Evolutionary conservation across 2,888 invertebrate genomes (phyloP), one percentile per base, ranked within the genome.

Genomic region (Apamea crenata): DNA sequence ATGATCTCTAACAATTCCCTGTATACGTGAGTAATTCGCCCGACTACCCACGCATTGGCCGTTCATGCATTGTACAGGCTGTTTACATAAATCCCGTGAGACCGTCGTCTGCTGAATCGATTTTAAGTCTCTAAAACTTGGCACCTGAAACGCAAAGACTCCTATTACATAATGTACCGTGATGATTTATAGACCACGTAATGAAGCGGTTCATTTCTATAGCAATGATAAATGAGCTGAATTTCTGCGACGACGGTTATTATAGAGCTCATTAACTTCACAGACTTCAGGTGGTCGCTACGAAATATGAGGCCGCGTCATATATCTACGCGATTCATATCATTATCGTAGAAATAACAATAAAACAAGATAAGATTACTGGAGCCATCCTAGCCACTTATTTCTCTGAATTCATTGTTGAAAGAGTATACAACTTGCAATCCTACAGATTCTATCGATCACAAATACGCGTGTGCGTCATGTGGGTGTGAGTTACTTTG

Each of bases 151-250:
- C 75, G 36, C 53, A 47, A 75, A 80, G 53, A 68, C 72, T 70
- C 32, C 21, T 66, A 71, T 77, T 84, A 78, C 80, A 74, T 80
- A 77, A 86, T 80, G 44, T 80, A 75, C 47, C 56, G 67, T 74
- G 61, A 66, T 83, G 87, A 87, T 88, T 83, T 88, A 87, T 83
- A 78, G 80, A 69, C 66, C 65, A 68, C 68, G 68, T 81, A 85
- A 87, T 82, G 80, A 88, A 81, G 78, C 78, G 56, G 84, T 84
- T 83, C 75, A 76, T 74, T 88, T 84, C 80, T 81, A 74, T 77
- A 65, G 66, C 72, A 80, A 80, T 83, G 81, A 88, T 88, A 86
- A 80, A 86, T 86, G 71, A 47, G 67, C 72, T 75, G 67, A 80
- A 80, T 73, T 82, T 82, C 82, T 44, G 72, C 73, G 77, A 68